Evolutionary conservation across 2,888 invertebrate species (phyloP).

Genomic region (Drosophila paranaensis): DNA sequence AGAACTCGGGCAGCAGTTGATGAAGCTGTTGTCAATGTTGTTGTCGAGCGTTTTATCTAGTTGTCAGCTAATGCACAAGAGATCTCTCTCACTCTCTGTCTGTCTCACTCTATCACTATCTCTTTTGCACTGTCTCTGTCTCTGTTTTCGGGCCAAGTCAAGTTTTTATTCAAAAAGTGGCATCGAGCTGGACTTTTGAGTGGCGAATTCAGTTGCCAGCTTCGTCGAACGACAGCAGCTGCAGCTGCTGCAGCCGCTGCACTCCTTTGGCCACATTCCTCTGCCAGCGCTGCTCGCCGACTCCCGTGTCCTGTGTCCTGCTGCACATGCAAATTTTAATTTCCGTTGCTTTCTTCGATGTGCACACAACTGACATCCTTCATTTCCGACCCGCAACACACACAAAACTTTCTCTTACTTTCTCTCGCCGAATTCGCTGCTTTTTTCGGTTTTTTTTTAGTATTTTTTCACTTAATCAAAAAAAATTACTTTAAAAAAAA

Average conservation of each 20-base stretch:
- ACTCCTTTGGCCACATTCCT: slow-evolving; percentile 39
- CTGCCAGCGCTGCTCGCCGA: not conserved
- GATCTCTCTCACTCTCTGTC: slow-evolving; percentile 23
- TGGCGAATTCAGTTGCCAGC: slow-evolving; percentile 40
- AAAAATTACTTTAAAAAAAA: slow-evolving; percentile 16
- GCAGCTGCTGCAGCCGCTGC: slow-evolving; percentile 23
- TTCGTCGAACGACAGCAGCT: slow-evolving; percentile 23
- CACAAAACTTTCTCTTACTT: slow-evolving; percentile 21
- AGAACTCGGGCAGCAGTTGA: slow-evolving; percentile 29
- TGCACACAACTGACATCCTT: slow-evolving; percentile 74
- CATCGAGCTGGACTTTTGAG: slow-evolving; percentile 35
- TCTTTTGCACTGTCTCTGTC: not conserved
- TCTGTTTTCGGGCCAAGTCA: slow-evolving; percentile 21
- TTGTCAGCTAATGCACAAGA: slow-evolving; percentile 43
- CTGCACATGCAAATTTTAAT: slow-evolving; percentile 81
- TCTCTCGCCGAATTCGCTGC: slow-evolving; percentile 7
- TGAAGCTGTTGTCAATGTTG: slow-evolving; percentile 55
- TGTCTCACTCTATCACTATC: not conserved
- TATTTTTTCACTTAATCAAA: slow-evolving; percentile 4
- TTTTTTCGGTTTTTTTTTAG: not conserved
- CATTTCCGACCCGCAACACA: slow-evolving; percentile 68
- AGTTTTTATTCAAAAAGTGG: slow-evolving; percentile 44
- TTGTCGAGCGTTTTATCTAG: slow-evolving; percentile 35
- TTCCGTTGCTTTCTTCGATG: slow-evolving; percentile 79
- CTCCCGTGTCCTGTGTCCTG: slow-evolving; percentile 16